Conservation (phyloP, 2,797 vertebrate species). For the Pteropus rufus region DNA sequence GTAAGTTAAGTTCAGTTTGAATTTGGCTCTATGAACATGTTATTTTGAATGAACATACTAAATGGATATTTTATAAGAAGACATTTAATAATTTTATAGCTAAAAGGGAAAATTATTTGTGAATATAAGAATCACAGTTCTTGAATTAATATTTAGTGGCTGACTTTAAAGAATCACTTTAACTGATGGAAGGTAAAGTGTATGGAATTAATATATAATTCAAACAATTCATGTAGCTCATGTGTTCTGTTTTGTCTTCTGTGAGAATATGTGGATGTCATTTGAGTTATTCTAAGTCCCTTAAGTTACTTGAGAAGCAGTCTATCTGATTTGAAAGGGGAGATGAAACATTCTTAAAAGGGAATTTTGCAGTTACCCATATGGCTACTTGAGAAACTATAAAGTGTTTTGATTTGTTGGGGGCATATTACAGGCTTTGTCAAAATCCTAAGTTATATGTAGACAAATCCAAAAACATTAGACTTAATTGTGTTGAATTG, state of each 20-base stretch:
- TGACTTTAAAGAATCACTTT: neutral
- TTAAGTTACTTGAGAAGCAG: neutral
- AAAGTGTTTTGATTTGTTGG: constrained; percentile 24
- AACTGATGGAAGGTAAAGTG: neutral
- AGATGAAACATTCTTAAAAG: neutral
- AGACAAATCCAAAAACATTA: neutral
- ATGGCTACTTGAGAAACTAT: neutral
- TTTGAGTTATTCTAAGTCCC: neutral
- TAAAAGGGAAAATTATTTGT: constrained; percentile 15
- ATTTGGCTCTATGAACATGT: neutral
- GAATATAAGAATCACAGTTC: neutral
- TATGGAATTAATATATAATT: neutral
- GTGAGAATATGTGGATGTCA: neutral
- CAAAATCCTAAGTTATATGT: neutral
- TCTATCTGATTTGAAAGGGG: neutral
- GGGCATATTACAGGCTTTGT: neutral
- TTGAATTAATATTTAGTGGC: constrained; percentile 21
- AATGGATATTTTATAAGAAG: neutral
- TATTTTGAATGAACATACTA: neutral
- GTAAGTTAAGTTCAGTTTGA: constrained; percentile 83
- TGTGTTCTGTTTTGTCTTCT: neutral
- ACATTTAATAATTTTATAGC: constrained; percentile 14
- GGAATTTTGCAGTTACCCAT: neutral
- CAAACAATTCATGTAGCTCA: neutral
- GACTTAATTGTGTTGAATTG: neutral